Percentiles rank a stretch among this genome's conserved stretches.
Conservation (phyloP, 2,797 vertebrate genomes). For the Halcyon smyrnensis region DNA sequence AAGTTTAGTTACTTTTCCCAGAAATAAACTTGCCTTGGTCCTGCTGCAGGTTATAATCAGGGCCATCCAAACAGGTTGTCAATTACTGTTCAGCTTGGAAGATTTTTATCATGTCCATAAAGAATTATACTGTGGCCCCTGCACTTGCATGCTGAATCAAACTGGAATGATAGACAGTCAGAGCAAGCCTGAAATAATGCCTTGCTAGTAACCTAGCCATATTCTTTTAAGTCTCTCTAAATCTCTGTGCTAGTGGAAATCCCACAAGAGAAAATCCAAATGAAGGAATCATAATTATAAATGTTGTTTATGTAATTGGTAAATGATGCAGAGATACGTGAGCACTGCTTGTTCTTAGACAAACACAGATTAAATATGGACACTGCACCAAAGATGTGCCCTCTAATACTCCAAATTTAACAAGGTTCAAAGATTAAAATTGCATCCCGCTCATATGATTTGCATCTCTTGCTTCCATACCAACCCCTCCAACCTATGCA, state of each 20-base stretch:
- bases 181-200: background rate
- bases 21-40: background rate
- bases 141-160: background rate
- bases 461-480: background rate
- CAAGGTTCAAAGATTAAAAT: background rate
- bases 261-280: slow-evolving; percentile 38
- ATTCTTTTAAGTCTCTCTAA: slow-evolving; percentile 17
- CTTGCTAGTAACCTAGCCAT: background rate
- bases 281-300: slow-evolving; percentile 41
- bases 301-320: slow-evolving; percentile 23
- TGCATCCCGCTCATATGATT: background rate
- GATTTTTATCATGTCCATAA: background rate
- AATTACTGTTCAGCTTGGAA: background rate
- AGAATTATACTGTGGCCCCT: background rate
- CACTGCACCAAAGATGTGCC: background rate
- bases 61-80: background rate
- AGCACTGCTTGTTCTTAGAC: background rate
- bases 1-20: background rate
- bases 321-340: slow-evolving; percentile 29
- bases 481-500: background rate
- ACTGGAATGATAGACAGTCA: background rate
- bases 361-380: slow-evolving; percentile 3
- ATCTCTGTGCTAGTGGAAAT: background rate
- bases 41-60: background rate
- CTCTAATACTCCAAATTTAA: background rate